Base-by-base conservation (phyloP, 2,888 invertebrate genomes). In the Epirrhoe alternata region DNA sequence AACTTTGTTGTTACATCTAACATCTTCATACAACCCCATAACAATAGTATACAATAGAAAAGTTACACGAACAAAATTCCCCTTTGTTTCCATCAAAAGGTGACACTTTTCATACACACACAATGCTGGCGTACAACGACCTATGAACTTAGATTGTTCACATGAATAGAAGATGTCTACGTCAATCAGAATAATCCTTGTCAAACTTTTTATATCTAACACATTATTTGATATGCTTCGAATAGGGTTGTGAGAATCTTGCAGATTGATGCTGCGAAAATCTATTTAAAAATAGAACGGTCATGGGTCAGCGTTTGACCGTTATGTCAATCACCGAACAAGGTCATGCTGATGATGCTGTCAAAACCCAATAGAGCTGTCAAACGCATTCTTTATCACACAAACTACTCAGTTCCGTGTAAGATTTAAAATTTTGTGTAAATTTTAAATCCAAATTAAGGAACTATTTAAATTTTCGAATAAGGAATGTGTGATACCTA, bases 141-240 rank as follows among this genome's bases (percentile, higher is more conserved):
- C 86, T 86, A 73, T 79, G 82, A 81, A 81, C 82, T 78, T 58
- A 66, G 68, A 77, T 82, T 84, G 82, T 86, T 70, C 75, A 73
- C 56, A 56, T 72, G 72, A 75, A 73, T 77, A 71, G 70, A 74
- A 66, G 55, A 74, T 69, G 79, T 81, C 80, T 71, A 72, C 72
- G 85, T 86, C 86, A 86, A 83, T 87, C 86, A 86, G 77, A 80
- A 59, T 73, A 62, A 70, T 76, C 78, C 72, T 71, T 76, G 83
- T 83, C 77, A 80, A 56, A 57, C 61, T 72, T 68, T 66, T 66
- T 64, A 56, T 53, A 31, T 38, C 24, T 80, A 79, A 82, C 79
- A 77, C 77, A 78, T 78, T n/a, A 65, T 81, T 81, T 83, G 81
- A 83, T 84, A 76, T 76, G 77, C 71, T 71, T 75, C 73, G 74